These are phyloP conservation scores for Eulemur coronatus DNA, from an alignment of 2,797 vertebrate genomes.

Conservation along the genomic window DNA sequence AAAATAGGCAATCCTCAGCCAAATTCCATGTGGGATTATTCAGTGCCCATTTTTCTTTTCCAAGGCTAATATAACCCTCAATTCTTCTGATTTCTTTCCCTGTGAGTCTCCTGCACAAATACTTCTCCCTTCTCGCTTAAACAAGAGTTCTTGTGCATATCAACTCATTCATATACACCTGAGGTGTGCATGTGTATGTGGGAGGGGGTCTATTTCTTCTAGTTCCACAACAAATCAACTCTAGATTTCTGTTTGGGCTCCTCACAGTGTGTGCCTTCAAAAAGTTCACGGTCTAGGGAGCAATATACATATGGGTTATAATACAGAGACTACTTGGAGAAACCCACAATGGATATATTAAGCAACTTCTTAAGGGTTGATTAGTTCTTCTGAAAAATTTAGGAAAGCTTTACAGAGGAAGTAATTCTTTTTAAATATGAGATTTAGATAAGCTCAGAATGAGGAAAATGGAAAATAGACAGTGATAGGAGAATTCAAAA, in stretches of 20 bases:
- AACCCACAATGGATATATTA: not conserved
- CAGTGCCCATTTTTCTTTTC: not conserved
- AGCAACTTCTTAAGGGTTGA: not conserved
- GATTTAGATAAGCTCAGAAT: not conserved
- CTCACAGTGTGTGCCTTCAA: not conserved
- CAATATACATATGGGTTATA: not conserved
- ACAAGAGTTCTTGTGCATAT: not conserved
- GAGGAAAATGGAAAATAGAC: not conserved
- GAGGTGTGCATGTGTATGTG: not conserved
- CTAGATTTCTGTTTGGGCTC: not conserved
- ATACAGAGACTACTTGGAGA: not conserved
- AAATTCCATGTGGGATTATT: not conserved
- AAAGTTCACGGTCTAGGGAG: not conserved
- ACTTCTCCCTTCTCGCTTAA: not conserved
- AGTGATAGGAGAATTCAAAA: not conserved
- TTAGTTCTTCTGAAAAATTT: conserved; percentile 3
- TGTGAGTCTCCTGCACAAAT: not conserved
- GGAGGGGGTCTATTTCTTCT: not conserved
- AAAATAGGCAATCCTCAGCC: not conserved
- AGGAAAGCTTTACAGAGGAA: not conserved
- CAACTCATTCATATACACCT: not conserved
- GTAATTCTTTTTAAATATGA: not conserved
- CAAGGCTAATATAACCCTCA: not conserved
- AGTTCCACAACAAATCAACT: not conserved
- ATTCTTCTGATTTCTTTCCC: not conserved